Evolutionary conservation across 2,113 vertebrate genomes (phyloP).

Genomic region (Burhinus bistriatus): DNA sequence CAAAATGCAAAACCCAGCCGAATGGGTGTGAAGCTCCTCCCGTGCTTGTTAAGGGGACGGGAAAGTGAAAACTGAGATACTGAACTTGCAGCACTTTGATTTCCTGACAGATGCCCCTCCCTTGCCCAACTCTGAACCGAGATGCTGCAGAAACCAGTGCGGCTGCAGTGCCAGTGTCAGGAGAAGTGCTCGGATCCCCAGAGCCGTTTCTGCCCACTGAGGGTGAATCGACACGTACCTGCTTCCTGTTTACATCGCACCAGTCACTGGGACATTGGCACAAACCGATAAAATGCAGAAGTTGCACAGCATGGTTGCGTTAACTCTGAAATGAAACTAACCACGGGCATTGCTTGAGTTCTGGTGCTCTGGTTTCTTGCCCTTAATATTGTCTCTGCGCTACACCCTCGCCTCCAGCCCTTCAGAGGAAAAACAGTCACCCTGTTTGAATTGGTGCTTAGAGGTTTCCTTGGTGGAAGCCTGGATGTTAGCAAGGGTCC

Average conservation of each 20-base stretch:
- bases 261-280: fast-evolving
- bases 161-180: background rate
- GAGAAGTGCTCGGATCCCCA: fast-evolving
- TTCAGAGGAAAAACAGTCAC: background rate
- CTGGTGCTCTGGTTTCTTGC: background rate
- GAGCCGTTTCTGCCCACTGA: fast-evolving
- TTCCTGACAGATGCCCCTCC: background rate
- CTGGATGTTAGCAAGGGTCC: background rate
- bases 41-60: fast-evolving
- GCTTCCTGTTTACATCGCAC: background rate
- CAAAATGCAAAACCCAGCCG: background rate
- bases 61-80: fast-evolving
- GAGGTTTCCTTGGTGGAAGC: background rate
- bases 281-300: background rate
- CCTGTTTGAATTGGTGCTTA: background rate
- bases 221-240: background rate
- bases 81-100: background rate
- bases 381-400: background rate
- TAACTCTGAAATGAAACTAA: background rate
- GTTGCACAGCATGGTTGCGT: fast-evolving
- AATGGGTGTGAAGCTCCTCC: background rate
- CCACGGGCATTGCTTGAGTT: fast-evolving
- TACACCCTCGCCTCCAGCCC: background rate
- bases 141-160: background rate
- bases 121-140: fast-evolving